Evolutionary conservation across 2,797 vertebrate species (phyloP).

Genomic region (Danio tinwini): DNA sequence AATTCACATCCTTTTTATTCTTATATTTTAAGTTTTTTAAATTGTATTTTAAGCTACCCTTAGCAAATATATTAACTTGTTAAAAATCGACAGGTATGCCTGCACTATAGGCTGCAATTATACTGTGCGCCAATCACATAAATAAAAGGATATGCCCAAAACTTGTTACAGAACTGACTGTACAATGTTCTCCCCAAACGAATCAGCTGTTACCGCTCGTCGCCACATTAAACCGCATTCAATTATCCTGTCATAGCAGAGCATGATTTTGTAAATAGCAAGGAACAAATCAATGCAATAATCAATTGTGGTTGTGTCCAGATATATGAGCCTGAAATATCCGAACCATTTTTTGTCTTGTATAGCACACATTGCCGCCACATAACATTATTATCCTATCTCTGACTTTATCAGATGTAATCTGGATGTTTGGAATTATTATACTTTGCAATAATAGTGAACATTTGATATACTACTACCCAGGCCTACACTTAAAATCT

Average conservation of each 20-base stretch:
- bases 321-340: slow-evolving; percentile 41
- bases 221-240: slow-evolving; percentile 51
- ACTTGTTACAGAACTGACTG: neutral
- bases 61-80: neutral
- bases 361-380: slow-evolving; percentile 1
- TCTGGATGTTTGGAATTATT: neutral
- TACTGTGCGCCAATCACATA: neutral
- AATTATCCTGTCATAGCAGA: slow-evolving; percentile 48
- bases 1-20: too few relatives aligned
- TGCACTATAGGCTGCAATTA: neutral
- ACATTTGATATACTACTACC: neutral
- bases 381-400: slow-evolving; percentile 12
- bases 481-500: neutral
- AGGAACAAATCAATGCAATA: slow-evolving; percentile 54
- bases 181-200: neutral
- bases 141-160: neutral
- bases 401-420: neutral
- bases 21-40: neutral
- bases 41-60: neutral
- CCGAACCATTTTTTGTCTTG: slow-evolving; percentile 13
- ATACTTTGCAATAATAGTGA: neutral
- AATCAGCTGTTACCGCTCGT: slow-evolving; percentile 28
- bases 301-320: slow-evolving; percentile 48
- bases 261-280: slow-evolving; percentile 51
- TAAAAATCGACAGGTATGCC: neutral